Conservation (phyloP, 1,140 invertebrate genomes). For the Penaeus chinensis region DNA sequence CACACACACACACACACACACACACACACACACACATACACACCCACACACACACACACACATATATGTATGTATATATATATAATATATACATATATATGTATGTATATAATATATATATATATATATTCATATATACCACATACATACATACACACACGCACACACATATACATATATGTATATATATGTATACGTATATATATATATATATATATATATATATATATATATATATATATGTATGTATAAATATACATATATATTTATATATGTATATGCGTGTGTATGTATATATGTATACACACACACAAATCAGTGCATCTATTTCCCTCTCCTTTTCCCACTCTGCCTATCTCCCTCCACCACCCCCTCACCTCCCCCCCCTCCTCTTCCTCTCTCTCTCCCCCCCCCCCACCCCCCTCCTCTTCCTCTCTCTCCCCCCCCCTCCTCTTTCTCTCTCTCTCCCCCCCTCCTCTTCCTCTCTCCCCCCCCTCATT, state of each 20-base stretch:
- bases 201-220: conserved; percentile 15
- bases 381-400: too few species aligned
- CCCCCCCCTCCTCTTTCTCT: too few species aligned
- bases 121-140: conserved; percentile 8
- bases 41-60: too few species aligned
- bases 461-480: too few species aligned
- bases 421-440: too few species aligned
- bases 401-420: too few species aligned
- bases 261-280: not conserved
- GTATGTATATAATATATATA: conserved; percentile 8
- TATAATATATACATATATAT: conserved; percentile 10
- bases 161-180: not conserved
- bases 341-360: too few species aligned
- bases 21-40: not conserved
- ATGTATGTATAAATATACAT: not conserved
- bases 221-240: conserved; percentile 20
- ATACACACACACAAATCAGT: too few species aligned
- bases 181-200: not conserved
- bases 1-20: not conserved
- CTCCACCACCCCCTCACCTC: too few species aligned
- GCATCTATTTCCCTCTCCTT: too few species aligned
- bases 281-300: too few species aligned
- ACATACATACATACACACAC: not conserved
- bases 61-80: not conserved
- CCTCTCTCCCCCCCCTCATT: too few species aligned